A percentile compares a stretch with the other conserved stretches of the same genome.
Evolutionary conservation across 2,113 vertebrate species (phyloP).

Genomic region (Erythrocercus mccallii): DNA sequence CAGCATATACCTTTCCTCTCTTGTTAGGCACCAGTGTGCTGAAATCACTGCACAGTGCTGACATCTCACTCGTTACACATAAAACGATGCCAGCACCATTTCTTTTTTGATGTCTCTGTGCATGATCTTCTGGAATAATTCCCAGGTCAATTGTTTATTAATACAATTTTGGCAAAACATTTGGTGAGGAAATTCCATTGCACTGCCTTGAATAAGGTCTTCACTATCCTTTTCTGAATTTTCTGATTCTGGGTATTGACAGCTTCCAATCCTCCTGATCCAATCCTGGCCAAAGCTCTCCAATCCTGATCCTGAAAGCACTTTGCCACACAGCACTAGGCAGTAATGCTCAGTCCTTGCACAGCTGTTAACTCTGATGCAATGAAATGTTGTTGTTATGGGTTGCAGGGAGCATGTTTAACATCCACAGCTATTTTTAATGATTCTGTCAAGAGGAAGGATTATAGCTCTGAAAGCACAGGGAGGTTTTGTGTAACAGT

Average conservation of each 20-base stretch:
- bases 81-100: not conserved
- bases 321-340: not conserved
- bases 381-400: not conserved
- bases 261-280: not conserved
- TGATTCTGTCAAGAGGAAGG: slow-evolving; percentile 1
- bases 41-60: not conserved
- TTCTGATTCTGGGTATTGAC: not conserved
- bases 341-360: not conserved
- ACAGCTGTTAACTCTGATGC: not conserved
- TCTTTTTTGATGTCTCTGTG: not conserved
- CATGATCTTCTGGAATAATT: not conserved
- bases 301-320: not conserved
- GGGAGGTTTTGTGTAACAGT: not conserved
- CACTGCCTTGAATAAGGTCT: not conserved
- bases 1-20: not conserved
- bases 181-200: not conserved
- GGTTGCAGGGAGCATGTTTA: not conserved
- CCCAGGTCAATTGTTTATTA: slow-evolving; percentile 15
- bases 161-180: not conserved
- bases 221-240: not conserved
- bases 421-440: slow-evolving; percentile 21
- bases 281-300: not conserved
- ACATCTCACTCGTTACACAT: not conserved
- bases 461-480: not conserved
- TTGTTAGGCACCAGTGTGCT: not conserved